A percentile compares a stretch with the other conserved stretches of the same genome.
These are phyloP conservation scores for Cataglyphis rosenhaueri DNA, from an alignment of 2,888 invertebrate species.

Conservation along the genomic window DNA sequence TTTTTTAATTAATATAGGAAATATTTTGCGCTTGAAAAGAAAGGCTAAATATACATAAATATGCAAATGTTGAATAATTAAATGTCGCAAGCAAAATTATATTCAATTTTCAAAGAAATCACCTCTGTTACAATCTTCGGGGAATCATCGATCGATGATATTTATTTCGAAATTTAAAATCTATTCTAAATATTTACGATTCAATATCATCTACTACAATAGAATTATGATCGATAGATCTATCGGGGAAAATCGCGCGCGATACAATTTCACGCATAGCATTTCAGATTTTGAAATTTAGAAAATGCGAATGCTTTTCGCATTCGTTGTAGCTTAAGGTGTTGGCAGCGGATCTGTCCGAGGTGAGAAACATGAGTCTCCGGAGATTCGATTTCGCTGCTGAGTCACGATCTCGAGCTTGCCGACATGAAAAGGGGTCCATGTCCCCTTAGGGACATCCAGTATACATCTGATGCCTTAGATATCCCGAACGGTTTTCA, in stretches of 20 bases:
- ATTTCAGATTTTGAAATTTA: slow-evolving; percentile 45
- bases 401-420: slow-evolving; percentile 81
- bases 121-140: slow-evolving; percentile 35
- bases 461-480: slow-evolving; percentile 59
- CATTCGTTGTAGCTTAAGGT: slow-evolving; percentile 63
- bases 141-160: slow-evolving; percentile 64
- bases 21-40: background rate
- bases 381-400: slow-evolving; percentile 80
- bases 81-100: background rate
- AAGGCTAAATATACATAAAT: background rate
- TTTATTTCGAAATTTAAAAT: slow-evolving; percentile 54
- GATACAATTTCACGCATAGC: slow-evolving; percentile 57
- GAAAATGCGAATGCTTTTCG: slow-evolving; percentile 69
- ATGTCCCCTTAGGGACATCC: slow-evolving; percentile 71
- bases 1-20: background rate
- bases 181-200: slow-evolving; percentile 74
- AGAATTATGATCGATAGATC: slow-evolving; percentile 62
- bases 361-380: slow-evolving; percentile 81
- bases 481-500: slow-evolving; percentile 63
- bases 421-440: slow-evolving; percentile 74
- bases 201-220: slow-evolving; percentile 31
- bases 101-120: background rate
- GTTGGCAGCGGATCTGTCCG: slow-evolving; percentile 74
- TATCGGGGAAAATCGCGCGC: slow-evolving; percentile 67
- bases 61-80: background rate